phyloP scores from a whole-genome alignment of 2,113 vertebrate genomes.

The Riparia riparia region DNA sequence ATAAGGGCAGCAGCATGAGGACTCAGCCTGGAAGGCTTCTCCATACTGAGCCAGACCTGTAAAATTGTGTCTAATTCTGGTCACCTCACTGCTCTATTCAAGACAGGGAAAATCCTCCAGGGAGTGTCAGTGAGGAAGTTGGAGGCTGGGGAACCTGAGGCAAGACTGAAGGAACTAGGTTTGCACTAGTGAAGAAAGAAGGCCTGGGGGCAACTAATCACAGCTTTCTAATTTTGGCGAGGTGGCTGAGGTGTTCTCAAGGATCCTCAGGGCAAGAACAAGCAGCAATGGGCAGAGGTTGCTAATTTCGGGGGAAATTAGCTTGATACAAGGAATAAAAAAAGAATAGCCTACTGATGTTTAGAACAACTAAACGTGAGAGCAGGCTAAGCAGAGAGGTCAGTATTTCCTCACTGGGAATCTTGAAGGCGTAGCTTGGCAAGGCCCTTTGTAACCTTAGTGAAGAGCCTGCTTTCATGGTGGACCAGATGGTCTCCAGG shows the following conservation, averaged over 20 bases:
- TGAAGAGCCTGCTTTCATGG: neutral
- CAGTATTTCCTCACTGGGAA: neutral
- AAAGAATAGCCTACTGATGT: neutral
- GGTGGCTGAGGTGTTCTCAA: neutral
- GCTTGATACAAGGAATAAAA: neutral
- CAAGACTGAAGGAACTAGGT: neutral
- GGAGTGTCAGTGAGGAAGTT: rapidly evolving
- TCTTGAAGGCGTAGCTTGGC: neutral
- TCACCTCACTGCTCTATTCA: neutral
- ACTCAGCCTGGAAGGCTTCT: neutral
- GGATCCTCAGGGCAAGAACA: neutral
- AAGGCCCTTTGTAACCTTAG: neutral
- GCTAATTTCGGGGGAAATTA: neutral
- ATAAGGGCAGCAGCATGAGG: neutral
- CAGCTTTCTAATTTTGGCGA: neutral
- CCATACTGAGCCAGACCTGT: neutral
- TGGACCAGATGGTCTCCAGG: neutral
- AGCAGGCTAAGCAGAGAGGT: neutral
- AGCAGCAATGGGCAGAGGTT: neutral
- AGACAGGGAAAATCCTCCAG: neutral
- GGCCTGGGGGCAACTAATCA: neutral
- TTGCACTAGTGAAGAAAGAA: neutral
- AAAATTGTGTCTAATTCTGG: neutral
- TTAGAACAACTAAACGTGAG: neutral
- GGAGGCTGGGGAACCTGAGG: neutral